These are phyloP conservation scores for Zele albiditarsus DNA, from an alignment of 2,888 invertebrate species.

Conservation along the genomic window DNA sequence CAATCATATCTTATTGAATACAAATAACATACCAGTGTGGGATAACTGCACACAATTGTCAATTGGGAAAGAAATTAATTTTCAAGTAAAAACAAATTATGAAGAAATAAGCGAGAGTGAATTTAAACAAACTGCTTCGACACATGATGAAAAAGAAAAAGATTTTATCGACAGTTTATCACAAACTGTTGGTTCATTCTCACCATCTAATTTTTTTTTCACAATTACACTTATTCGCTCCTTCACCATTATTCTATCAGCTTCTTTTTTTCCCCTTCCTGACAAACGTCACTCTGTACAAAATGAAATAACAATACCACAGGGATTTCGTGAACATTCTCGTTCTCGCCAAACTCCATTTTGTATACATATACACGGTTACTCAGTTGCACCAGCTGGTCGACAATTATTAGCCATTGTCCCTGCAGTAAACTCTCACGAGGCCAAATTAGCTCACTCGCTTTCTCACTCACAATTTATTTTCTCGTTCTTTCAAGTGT, in stretches of 20 bases:
- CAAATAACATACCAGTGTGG: no score
- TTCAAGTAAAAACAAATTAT: no score
- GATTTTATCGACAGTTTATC: no score
- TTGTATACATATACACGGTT: slow-evolving; percentile 41
- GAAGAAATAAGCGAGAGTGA: no score
- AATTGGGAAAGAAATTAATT: no score
- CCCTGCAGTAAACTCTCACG: slow-evolving; percentile 60
- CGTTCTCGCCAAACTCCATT: slow-evolving; percentile 65
- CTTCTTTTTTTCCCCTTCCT: neutral
- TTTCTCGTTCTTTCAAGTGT: neutral
- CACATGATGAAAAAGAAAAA: no score
- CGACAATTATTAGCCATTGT: slow-evolving; percentile 70
- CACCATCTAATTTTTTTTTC: neutral
- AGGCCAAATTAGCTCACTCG: slow-evolving; percentile 62
- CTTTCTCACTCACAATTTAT: slow-evolving; percentile 11
- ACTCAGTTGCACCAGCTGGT: slow-evolving; percentile 37
- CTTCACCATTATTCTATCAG: neutral
- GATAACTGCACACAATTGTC: no score
- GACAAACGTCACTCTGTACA: slow-evolving; percentile 22
- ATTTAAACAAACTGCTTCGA: no score
- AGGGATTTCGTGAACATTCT: slow-evolving; percentile 58
- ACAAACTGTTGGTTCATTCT: no score
- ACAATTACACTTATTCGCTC: neutral
- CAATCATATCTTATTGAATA: no score
- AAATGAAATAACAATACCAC: slow-evolving; percentile 65